Percentiles rank a stretch among this genome's conserved stretches.
These are phyloP conservation scores for Ophioninae sp. DNA, from an alignment of 2,888 invertebrate species.

Conservation along the genomic window DNA sequence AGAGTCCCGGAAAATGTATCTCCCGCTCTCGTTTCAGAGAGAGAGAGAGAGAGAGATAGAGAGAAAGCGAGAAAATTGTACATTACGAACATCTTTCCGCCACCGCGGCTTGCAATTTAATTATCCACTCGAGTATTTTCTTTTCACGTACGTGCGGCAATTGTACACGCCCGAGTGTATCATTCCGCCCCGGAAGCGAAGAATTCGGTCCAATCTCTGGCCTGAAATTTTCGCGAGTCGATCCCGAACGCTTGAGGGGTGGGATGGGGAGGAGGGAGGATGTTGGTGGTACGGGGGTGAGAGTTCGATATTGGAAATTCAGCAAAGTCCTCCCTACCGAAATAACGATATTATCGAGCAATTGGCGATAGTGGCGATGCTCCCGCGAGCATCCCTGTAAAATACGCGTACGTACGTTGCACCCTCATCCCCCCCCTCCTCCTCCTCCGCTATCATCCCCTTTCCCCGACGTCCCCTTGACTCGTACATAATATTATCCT, in stretches of 20 bases:
- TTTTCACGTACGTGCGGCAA: constrained; percentile 1
- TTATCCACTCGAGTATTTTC: constrained; percentile 33
- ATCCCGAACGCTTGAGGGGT: not conserved
- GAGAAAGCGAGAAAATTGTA: no score
- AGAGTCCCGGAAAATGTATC: constrained; percentile 3
- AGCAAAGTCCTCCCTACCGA: not conserved
- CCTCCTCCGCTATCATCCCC: no score
- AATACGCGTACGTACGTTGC: constrained; percentile 4
- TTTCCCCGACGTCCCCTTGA: no score
- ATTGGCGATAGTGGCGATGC: constrained; percentile 29
- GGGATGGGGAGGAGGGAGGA: not conserved
- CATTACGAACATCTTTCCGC: constrained; percentile 14
- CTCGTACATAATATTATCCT: constrained; percentile 15
- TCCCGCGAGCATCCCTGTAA: no score
- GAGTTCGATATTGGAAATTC: constrained; percentile 10
- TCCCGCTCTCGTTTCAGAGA: not conserved
- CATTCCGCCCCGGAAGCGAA: no score
- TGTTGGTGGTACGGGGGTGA: no score
- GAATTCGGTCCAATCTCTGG: no score
- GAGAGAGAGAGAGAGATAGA: not conserved
- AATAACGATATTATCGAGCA: constrained; percentile 22
- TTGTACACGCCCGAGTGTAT: not conserved
- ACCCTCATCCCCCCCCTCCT: not conserved
- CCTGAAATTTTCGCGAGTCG: no score
- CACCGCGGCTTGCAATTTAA: constrained; percentile 41